Percentiles rank a stretch among this genome's conserved stretches.
Evolutionary conservation across 2,888 invertebrate genomes (phyloP).

Genomic region (Drosophila trichaetosa): DNA sequence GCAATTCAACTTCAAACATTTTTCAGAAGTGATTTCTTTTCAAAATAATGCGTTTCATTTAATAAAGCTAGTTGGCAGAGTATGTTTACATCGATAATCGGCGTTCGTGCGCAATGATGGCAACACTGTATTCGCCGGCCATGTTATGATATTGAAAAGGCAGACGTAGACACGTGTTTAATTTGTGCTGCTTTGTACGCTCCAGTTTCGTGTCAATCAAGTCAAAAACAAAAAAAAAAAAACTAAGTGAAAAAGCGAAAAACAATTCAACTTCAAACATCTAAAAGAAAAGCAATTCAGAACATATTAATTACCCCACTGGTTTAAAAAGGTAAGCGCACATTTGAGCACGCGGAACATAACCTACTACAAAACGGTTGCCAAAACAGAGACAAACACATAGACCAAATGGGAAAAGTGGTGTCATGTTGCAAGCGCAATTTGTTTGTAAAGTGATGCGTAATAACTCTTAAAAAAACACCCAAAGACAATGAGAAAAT

Average conservation of each 20-base stretch:
- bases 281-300: constrained; percentile 44
- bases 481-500: neutral
- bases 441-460: constrained; percentile 41
- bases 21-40: neutral
- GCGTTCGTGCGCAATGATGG: constrained; percentile 49
- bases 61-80: constrained; percentile 1
- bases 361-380: constrained; percentile 75
- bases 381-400: constrained; percentile 69
- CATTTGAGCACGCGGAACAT: constrained; percentile 70
- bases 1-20: constrained; percentile 16
- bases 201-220: constrained; percentile 41
- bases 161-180: constrained; percentile 84
- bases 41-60: constrained; percentile 5
- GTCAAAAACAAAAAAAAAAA: constrained; percentile 28
- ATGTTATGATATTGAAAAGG: constrained; percentile 80
- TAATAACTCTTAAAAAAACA: constrained; percentile 1
- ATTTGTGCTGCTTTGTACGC: constrained; percentile 62
- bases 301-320: constrained; percentile 62
- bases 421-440: constrained; percentile 62
- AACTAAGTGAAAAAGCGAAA: constrained; percentile 41
- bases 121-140: constrained; percentile 79
- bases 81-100: constrained; percentile 36
- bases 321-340: constrained; percentile 69
- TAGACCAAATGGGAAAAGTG: constrained; percentile 51
- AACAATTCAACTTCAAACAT: constrained; percentile 31